A percentile compares a stretch with the other conserved stretches of the same genome.
Conservation (phyloP, 92 coral and sea anemone species). For the Porites evermanni region DNA sequence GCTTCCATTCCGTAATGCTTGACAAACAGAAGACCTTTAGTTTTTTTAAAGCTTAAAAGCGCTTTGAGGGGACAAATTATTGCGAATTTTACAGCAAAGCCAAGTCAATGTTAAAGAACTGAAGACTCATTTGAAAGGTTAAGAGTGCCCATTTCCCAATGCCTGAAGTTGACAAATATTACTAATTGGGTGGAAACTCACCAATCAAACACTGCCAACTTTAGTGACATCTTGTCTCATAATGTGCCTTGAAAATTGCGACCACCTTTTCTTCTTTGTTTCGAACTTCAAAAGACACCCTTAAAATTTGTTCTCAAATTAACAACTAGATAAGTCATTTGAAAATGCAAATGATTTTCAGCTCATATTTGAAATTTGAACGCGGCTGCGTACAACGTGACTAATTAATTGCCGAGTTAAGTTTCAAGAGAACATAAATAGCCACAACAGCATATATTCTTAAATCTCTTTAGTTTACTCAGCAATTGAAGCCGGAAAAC, state of each 20-base stretch:
- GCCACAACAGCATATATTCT: no score
- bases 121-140: background rate
- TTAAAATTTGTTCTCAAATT: background rate
- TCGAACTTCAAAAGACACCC: background rate
- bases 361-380: no score
- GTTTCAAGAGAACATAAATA: no score
- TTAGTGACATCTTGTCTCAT: background rate
- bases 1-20: background rate
- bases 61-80: background rate
- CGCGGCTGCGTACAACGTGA: no score
- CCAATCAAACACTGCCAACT: background rate
- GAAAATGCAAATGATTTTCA: no score
- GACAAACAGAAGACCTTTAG: background rate
- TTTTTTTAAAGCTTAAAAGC: background rate
- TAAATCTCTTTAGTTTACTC: no score
- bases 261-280: background rate
- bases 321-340: background rate
- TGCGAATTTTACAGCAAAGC: background rate
- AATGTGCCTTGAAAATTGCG: background rate
- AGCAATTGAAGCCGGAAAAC: no score
- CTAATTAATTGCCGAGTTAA: no score
- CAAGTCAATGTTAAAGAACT: background rate
- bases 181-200: background rate
- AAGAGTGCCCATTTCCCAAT: background rate
- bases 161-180: background rate